Percentiles rank a stretch among this genome's conserved stretches.
phyloP scores from a whole-genome alignment of 2,797 vertebrate genomes.

The Linurgus olivaceus region DNA sequence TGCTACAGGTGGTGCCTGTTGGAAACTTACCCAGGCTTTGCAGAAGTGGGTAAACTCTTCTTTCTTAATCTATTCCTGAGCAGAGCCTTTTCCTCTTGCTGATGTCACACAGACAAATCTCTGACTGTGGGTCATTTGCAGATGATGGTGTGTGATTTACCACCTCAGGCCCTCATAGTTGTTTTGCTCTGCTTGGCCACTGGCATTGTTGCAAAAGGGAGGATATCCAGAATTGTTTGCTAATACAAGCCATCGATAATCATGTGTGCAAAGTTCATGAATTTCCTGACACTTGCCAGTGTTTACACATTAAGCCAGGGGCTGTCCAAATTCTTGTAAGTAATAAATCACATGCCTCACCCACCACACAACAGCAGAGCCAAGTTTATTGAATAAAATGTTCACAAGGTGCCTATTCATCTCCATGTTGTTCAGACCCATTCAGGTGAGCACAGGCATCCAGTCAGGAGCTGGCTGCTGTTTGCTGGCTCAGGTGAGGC shows the following conservation, averaged over 20 bases:
- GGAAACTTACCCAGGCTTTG: not conserved
- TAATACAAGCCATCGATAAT: constrained; percentile 27
- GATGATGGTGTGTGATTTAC: not conserved
- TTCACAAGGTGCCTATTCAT: constrained; percentile 52
- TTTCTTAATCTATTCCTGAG: not conserved
- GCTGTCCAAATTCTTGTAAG: constrained; percentile 59
- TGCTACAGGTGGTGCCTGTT: not conserved
- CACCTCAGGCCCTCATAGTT: not conserved
- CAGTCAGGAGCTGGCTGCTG: not conserved
- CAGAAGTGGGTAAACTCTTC: not conserved
- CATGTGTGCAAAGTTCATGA: constrained; percentile 11
- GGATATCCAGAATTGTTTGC: constrained; percentile 51
- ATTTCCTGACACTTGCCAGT: constrained; percentile 51
- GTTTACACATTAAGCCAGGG: constrained; percentile 47
- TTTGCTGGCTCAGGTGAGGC: constrained; percentile 10
- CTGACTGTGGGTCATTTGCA: not conserved
- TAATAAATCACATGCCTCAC: constrained; percentile 59
- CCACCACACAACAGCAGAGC: constrained; percentile 8
- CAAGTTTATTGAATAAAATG: constrained; percentile 49
- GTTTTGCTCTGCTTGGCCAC: not conserved
- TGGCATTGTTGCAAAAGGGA: constrained; percentile 13
- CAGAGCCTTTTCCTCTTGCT: not conserved
- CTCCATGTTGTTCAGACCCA: not conserved
- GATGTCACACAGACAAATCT: not conserved
- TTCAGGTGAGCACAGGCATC: constrained; percentile 33